Conservation (phyloP, 2,888 invertebrate genomes). For the Acrobasis suavella region DNA sequence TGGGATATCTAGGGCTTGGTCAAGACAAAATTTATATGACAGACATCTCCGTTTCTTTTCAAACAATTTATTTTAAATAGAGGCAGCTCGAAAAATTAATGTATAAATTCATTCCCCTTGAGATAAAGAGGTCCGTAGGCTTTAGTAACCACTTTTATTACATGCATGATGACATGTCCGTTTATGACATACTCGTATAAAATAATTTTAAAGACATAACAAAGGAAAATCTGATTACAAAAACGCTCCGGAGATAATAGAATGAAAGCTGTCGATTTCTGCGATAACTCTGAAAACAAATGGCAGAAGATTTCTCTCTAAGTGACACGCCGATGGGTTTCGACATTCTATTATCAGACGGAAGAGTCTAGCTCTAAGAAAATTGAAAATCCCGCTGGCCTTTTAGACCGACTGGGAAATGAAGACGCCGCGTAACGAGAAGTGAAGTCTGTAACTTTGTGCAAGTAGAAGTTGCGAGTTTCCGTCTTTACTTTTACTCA, state of each 20-base stretch:
- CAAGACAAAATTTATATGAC: too few relatives aligned
- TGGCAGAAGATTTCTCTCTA: slow-evolving; percentile 9
- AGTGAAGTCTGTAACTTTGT: neutral
- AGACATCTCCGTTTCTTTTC: too few relatives aligned
- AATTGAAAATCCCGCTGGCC: slow-evolving; percentile 24
- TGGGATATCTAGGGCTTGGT: too few relatives aligned
- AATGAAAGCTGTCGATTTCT: slow-evolving; percentile 5
- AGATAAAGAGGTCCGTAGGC: too few relatives aligned
- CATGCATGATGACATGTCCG: neutral
- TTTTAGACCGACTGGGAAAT: slow-evolving; percentile 1
- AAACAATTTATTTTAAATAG: too few relatives aligned
- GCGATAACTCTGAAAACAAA: slow-evolving; percentile 12
- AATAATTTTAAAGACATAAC: neutral
- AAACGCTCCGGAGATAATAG: neutral
- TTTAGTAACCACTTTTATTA: too few relatives aligned
- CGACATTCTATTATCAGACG: slow-evolving; percentile 26
- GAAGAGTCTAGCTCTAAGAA: slow-evolving; percentile 23
- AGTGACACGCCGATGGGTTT: slow-evolving; percentile 19
- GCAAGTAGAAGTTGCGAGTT: neutral
- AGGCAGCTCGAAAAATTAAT: too few relatives aligned
- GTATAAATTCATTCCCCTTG: too few relatives aligned
- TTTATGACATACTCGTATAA: neutral
- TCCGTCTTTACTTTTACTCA: neutral
- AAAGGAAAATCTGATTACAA: neutral
- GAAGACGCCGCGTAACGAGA: slow-evolving; percentile 1